Evolutionary conservation across 2,113 vertebrate genomes (phyloP), one percentile per base, ranked within the genome.

Genomic region (Cynocephalus volans): DNA sequence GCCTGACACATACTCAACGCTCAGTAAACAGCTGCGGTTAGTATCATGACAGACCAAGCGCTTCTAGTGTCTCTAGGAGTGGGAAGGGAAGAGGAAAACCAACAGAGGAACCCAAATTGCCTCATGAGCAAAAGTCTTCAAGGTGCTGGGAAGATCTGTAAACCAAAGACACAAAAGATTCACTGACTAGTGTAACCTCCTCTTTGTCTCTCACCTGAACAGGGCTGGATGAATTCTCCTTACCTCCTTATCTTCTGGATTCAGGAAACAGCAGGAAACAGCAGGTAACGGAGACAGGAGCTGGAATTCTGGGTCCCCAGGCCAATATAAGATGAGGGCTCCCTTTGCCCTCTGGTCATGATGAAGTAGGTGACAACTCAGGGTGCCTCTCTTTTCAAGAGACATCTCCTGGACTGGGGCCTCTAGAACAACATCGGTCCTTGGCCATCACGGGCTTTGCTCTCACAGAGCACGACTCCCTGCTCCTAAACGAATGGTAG

Each of bases 21-120:
- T 76, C 73, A n/a, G 0, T 2, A 4, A 45, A 15, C 5, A 48
- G n/a, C 1, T 5, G 6, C 11, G 1, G 36, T 52, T 19, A 24
- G 15, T 21, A 28, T 14, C 48, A 26, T 33, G 36, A 9, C 3
- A 52, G 33, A 41, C 48, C 45, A 58, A 64, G 36, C 73, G 54
- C 18, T 36, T 70, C 82, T 28, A 60, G 33, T 50, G 5, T 26
- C 33, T 26, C n/a, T 17, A 26, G 86, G 48, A 24, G 8, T 52
- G 28, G 24, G 56, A 18, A 77, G 10, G 18, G 58, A 62, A 17
- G n/a, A 1, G 52, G 13, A 48, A 95, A 18, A 65, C 33, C 15
- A 8, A 12, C 45, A 75, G 52, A 64, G n/a, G 28, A 70, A 26
- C 60, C 26, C 52, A 60, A 13, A 0, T 7, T 33, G 13, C 65